Conservation (phyloP, 2,113 vertebrate genomes). For the Anseranas semipalmata region DNA sequence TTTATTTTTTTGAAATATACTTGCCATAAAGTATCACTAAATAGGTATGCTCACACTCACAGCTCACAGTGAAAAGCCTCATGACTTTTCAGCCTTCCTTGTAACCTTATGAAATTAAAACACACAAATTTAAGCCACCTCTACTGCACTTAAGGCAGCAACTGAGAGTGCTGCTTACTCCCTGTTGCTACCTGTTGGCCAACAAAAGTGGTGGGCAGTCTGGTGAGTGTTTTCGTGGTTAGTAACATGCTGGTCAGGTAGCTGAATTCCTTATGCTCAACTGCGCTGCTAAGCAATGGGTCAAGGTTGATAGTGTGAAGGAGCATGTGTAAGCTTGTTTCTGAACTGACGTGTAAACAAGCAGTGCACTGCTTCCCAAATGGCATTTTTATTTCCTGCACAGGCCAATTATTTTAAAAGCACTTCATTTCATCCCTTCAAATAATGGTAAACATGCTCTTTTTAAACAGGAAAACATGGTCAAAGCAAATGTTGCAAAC, state of each 20-base stretch:
- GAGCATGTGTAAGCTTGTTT: background rate
- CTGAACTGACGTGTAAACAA: background rate
- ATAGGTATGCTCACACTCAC: background rate
- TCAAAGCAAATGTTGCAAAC: slow-evolving; percentile 14
- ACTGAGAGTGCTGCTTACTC: background rate
- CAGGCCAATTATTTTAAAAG: slow-evolving; percentile 12
- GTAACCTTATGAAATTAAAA: background rate
- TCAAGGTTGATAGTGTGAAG: background rate
- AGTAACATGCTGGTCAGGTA: background rate
- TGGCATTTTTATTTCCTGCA: slow-evolving; percentile 8
- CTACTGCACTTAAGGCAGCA: background rate
- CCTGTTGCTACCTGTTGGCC: background rate
- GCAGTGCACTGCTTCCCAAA: background rate
- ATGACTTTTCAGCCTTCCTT: background rate
- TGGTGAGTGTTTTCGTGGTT: background rate
- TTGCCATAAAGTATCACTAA: background rate
- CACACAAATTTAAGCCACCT: background rate
- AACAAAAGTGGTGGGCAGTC: background rate
- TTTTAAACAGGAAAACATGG: slow-evolving; percentile 9
- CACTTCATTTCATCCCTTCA: background rate
- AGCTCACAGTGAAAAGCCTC: background rate
- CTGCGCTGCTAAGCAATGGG: background rate
- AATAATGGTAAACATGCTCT: background rate
- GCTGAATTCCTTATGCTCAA: background rate
- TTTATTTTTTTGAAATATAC: background rate